A percentile compares a stretch with the other conserved stretches of the same genome.
phyloP scores from a whole-genome alignment of 2,888 invertebrate species.

The Blera fallax region DNA sequence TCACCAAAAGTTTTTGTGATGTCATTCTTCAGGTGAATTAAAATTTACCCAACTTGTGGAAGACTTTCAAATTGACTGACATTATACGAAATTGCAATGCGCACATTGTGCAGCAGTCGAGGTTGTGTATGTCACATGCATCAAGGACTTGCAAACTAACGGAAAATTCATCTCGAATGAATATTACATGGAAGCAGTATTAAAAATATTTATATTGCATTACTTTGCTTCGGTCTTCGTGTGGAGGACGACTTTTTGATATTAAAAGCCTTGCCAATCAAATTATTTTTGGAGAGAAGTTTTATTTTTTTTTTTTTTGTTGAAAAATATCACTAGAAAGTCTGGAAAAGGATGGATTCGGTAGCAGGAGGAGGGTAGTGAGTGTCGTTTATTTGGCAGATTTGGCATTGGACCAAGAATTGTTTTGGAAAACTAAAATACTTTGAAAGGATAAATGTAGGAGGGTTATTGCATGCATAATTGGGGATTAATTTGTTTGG shows the following conservation, averaged over 20 bases:
- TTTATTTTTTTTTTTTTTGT: background rate
- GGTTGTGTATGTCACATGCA: background rate
- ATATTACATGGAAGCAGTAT: background rate
- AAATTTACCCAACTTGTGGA: background rate
- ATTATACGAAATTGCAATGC: background rate
- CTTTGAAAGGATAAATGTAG: conserved; percentile 4
- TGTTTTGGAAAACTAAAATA: background rate
- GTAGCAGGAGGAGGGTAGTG: background rate
- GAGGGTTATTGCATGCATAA: conserved; percentile 3
- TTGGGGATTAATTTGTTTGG: background rate
- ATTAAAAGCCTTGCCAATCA: conserved; percentile 44
- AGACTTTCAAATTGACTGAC: background rate
- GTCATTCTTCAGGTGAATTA: background rate
- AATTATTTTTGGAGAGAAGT: background rate
- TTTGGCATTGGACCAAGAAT: conserved; percentile 20
- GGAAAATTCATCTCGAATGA: conserved; percentile 2
- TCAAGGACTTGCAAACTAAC: conserved; percentile 30
- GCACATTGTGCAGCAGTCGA: background rate
- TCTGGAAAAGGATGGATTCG: background rate
- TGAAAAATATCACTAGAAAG: background rate
- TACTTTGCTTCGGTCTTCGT: background rate
- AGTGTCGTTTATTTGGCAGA: background rate
- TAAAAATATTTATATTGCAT: background rate
- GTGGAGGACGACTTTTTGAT: background rate
- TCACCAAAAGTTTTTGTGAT: background rate